These are phyloP conservation scores for Taeniopygia guttata DNA, from an alignment of 2,797 vertebrate genomes.

Conservation along the genomic window DNA sequence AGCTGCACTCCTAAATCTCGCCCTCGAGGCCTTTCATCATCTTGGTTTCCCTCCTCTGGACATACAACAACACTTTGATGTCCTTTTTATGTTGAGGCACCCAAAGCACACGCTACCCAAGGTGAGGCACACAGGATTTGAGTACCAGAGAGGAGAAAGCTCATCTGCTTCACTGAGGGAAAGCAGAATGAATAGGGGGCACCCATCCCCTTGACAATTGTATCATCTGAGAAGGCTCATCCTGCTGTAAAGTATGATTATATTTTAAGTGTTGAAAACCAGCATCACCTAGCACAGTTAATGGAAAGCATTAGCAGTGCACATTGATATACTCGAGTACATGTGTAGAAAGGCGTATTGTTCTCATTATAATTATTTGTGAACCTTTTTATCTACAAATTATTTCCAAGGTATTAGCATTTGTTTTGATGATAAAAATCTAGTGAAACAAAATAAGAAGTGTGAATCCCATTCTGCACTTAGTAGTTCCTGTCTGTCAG, in stretches of 20 bases:
- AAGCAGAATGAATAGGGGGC: not conserved
- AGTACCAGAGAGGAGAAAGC: not conserved
- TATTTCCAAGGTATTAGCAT: not conserved
- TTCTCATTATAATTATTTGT: not conserved
- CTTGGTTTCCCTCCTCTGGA: not conserved
- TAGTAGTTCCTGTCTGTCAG: not conserved
- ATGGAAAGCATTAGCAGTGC: not conserved
- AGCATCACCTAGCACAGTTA: not conserved
- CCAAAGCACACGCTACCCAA: not conserved
- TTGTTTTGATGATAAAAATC: not conserved
- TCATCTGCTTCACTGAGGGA: not conserved
- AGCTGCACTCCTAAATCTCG: not conserved
- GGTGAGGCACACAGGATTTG: no score
- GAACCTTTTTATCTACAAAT: not conserved
- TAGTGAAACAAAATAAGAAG: not conserved
- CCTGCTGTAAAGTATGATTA: not conserved
- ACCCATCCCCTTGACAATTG: not conserved
- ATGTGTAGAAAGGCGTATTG: not conserved
- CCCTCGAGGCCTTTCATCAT: not conserved
- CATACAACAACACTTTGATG: not conserved
- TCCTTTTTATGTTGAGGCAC: accelerated
- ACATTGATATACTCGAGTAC: not conserved
- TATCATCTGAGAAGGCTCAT: not conserved
- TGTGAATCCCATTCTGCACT: not conserved
- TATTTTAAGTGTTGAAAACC: not conserved